These are phyloP conservation scores for Lymantria monacha DNA, from an alignment of 2,888 invertebrate genomes.

Conservation along the genomic window DNA sequence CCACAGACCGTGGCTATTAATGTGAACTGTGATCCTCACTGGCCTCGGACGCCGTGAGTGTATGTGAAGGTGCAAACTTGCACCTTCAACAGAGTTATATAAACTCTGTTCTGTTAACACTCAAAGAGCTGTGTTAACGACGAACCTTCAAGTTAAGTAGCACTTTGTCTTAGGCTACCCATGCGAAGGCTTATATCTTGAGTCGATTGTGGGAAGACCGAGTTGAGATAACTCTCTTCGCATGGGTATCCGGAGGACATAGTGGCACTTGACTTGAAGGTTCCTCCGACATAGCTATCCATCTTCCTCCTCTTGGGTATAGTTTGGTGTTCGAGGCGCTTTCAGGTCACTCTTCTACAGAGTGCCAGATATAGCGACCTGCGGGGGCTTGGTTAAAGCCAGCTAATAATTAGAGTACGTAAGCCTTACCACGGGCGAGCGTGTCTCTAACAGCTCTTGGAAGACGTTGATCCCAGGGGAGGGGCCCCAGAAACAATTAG, in stretches of 20 bases:
- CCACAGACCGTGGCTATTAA: slow-evolving; percentile 3
- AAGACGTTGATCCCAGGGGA: slow-evolving; percentile 3
- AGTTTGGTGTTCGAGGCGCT: slow-evolving; percentile 12
- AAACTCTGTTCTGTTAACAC: not conserved
- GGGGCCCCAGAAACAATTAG: slow-evolving; percentile 3
- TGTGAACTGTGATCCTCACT: slow-evolving; percentile 2
- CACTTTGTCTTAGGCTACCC: not conserved
- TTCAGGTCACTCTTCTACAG: slow-evolving; percentile 5
- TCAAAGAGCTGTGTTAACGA: not conserved
- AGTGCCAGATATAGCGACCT: slow-evolving; percentile 7
- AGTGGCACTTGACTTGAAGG: not conserved
- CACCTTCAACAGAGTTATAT: not conserved
- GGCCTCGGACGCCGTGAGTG: slow-evolving; percentile 3
- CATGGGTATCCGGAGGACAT: not conserved
- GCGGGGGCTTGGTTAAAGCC: slow-evolving; percentile 7
- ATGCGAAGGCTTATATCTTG: not conserved
- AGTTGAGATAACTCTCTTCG: not conserved
- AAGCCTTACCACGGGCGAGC: slow-evolving; percentile 6
- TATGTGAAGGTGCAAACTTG: not conserved
- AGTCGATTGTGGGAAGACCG: not conserved
- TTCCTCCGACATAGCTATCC: not conserved
- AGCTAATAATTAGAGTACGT: slow-evolving; percentile 1
- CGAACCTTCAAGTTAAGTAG: not conserved
- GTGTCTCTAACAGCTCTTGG: slow-evolving; percentile 5
- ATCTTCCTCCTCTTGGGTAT: slow-evolving; percentile 5